These are phyloP conservation scores for Gastracanthus pulcherrimus DNA, from an alignment of 2,888 invertebrate genomes.

Conservation along the genomic window DNA sequence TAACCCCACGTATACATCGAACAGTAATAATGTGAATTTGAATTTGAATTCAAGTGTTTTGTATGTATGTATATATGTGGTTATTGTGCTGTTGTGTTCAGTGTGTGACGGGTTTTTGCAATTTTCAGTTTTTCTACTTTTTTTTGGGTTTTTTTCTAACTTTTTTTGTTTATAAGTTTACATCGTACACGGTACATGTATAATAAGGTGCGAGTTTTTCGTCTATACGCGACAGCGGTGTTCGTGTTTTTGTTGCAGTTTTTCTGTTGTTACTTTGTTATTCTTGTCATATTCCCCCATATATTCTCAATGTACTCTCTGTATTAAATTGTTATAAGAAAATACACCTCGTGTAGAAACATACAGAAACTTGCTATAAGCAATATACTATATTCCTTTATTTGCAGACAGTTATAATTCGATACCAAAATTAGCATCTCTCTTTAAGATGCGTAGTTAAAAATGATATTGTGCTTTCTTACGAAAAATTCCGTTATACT, in stretches of 20 bases:
- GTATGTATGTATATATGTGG: constrained; percentile 27
- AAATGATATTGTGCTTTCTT: background rate
- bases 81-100: constrained; percentile 71
- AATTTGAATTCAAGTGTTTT: background rate
- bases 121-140: constrained; percentile 18
- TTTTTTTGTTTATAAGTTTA: constrained; percentile 55
- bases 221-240: constrained; percentile 52
- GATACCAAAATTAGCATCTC: background rate
- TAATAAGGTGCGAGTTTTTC: constrained; percentile 58
- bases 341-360: constrained; percentile 56
- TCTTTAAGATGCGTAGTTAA: background rate
- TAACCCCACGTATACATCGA: constrained; percentile 1
- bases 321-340: constrained; percentile 43
- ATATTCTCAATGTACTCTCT: constrained; percentile 42
- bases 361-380: constrained; percentile 52
- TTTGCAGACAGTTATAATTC: background rate
- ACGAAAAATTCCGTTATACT: too few relatives aligned
- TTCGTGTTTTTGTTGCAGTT: constrained; percentile 47
- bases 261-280: constrained; percentile 28
- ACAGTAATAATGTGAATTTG: too few relatives aligned
- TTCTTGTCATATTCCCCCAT: constrained; percentile 5
- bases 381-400: background rate
- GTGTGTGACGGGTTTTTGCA: constrained; percentile 68
- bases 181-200: constrained; percentile 55
- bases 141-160: constrained; percentile 59